These are phyloP conservation scores for Nipponia nippon DNA, from an alignment of 2,113 vertebrate genomes.

Conservation along the genomic window DNA sequence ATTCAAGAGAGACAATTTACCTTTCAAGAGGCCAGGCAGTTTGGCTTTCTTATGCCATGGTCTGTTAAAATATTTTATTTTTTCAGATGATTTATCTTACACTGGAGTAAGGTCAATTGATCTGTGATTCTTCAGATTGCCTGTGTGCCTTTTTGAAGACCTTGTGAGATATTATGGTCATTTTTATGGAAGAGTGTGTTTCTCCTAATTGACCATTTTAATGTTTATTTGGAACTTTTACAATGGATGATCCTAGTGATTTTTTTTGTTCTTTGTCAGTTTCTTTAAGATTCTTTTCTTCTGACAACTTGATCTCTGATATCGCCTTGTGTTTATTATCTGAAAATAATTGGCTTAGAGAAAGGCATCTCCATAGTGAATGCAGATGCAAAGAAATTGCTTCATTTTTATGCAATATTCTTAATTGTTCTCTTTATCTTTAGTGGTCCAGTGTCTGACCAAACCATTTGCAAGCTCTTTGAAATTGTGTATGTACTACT, in stretches of 20 bases:
- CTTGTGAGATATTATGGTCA: background rate
- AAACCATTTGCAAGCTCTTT: slow-evolving; percentile 55
- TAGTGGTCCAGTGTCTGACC: slow-evolving; percentile 51
- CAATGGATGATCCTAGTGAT: background rate
- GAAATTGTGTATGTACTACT: slow-evolving; percentile 4
- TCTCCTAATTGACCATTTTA: background rate
- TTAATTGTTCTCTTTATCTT: slow-evolving; percentile 64
- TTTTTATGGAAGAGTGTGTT: background rate
- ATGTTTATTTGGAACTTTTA: slow-evolving; percentile 14
- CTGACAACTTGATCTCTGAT: slow-evolving; percentile 54
- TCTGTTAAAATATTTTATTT: background rate
- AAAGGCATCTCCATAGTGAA: slow-evolving; percentile 43
- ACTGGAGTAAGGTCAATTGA: background rate
- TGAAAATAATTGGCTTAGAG: slow-evolving; percentile 48
- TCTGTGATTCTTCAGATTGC: background rate
- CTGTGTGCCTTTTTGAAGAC: background rate
- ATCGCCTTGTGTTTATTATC: slow-evolving; percentile 43
- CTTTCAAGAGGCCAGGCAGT: background rate
- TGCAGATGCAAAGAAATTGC: slow-evolving; percentile 57
- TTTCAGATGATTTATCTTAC: background rate
- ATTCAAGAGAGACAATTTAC: background rate
- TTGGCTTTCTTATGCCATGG: background rate
- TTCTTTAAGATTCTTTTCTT: slow-evolving; percentile 33
- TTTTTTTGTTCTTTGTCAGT: background rate
- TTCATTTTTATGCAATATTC: slow-evolving; percentile 59